Evolutionary conservation across 1,140 invertebrate genomes (phyloP).

Genomic region (Rhynchophorus ferrugineus): DNA sequence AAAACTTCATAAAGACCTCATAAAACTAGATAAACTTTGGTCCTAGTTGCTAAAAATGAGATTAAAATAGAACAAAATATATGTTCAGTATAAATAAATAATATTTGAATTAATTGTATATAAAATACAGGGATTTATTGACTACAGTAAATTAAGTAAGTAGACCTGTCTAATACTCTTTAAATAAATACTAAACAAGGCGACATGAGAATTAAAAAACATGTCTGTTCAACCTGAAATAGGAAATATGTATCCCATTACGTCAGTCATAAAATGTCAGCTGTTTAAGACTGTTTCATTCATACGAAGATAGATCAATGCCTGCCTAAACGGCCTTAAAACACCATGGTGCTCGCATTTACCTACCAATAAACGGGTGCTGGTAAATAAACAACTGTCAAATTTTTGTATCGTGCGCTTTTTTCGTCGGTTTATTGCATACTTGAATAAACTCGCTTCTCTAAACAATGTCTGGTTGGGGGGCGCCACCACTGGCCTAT

Average conservation of each 20-base stretch:
- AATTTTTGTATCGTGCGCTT: neutral
- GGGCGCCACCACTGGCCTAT: constrained; percentile 12
- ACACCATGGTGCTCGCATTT: neutral
- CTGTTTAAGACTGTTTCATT: constrained; percentile 4
- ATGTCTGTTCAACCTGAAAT: neutral
- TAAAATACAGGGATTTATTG: neutral
- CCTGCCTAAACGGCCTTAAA: neutral
- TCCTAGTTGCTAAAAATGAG: too few species aligned
- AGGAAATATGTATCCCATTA: constrained; percentile 13
- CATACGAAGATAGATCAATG: constrained; percentile 2
- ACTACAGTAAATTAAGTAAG: neutral
- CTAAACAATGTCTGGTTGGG: too few species aligned
- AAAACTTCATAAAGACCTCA: too few species aligned
- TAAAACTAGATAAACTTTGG: too few species aligned
- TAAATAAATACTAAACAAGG: neutral
- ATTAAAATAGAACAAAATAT: neutral
- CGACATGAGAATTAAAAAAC: neutral
- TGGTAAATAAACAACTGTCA: constrained; percentile 13
- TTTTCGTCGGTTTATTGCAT: neutral
- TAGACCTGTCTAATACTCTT: neutral
- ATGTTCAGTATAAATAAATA: neutral
- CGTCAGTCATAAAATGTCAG: constrained; percentile 4
- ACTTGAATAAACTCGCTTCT: constrained; percentile 1
- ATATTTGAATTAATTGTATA: neutral
- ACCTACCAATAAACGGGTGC: constrained; percentile 8